Percentiles rank a stretch among this genome's conserved stretches.
These are phyloP conservation scores for Polydrusus pterygomalis DNA, from an alignment of 2,888 invertebrate genomes.

Conservation along the genomic window DNA sequence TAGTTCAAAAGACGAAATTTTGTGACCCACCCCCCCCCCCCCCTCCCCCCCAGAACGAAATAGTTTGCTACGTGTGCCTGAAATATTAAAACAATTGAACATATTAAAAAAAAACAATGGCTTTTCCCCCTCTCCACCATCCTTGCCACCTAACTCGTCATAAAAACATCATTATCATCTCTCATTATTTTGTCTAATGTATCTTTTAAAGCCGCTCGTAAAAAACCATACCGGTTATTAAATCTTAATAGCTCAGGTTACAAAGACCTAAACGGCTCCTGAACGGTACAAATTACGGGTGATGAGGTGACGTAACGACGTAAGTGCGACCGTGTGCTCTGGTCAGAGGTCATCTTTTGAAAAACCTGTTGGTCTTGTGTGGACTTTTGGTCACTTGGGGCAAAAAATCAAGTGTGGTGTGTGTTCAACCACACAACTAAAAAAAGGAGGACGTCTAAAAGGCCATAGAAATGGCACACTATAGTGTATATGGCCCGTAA, in stretches of 20 bases:
- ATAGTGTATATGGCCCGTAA: no score
- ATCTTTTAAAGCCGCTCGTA: not conserved
- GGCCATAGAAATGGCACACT: no score
- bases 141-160: no score
- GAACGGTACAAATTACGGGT: constrained; percentile 41
- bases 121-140: no score
- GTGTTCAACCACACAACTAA: no score
- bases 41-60: no score
- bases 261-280: constrained; percentile 23
- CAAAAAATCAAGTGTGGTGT: not conserved
- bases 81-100: no score
- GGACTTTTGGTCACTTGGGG: constrained; percentile 23
- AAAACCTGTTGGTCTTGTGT: constrained; percentile 16
- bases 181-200: constrained; percentile 14
- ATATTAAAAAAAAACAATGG: no score
- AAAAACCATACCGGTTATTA: constrained; percentile 24
- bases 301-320: constrained; percentile 32
- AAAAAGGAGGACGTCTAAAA: no score
- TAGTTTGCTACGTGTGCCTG: no score
- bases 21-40: no score
- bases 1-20: no score
- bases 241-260: constrained; percentile 29
- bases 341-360: constrained; percentile 31
- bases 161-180: constrained; percentile 3
- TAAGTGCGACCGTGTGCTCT: constrained; percentile 15